A percentile compares a stretch with the other conserved stretches of the same genome.
phyloP scores from a whole-genome alignment of 2,113 vertebrate genomes.

The Ondatra zibethicus region DNA sequence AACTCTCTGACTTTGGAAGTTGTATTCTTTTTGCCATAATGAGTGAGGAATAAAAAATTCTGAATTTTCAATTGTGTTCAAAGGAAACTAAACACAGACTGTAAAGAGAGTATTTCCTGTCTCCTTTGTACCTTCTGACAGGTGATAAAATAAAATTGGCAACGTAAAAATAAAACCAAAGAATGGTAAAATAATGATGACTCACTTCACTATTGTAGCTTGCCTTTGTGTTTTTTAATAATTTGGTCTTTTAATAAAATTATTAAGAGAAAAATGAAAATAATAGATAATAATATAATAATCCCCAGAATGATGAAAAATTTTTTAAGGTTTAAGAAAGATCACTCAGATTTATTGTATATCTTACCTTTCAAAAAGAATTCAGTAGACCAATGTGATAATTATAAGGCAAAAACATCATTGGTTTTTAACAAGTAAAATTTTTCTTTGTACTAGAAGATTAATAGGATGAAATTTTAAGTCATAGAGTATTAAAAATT shows the following conservation, averaged over 20 bases:
- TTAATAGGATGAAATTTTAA: slow-evolving; percentile 7
- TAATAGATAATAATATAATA: slow-evolving; percentile 13
- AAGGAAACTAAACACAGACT: neutral
- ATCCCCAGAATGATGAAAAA: neutral
- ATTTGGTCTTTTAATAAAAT: slow-evolving; percentile 13
- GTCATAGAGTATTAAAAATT: slow-evolving; percentile 4
- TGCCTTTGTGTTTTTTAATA: neutral
- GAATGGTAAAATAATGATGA: neutral
- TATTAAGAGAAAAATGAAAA: neutral
- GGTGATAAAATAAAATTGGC: neutral
- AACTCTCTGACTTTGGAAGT: slow-evolving; percentile 11
- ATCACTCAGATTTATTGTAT: neutral
- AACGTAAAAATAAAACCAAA: slow-evolving; percentile 41
- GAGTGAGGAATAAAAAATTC: slow-evolving; percentile 10
- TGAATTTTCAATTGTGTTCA: slow-evolving; percentile 13
- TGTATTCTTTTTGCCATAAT: slow-evolving; percentile 42
- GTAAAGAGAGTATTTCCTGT: neutral
- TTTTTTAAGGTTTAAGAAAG: slow-evolving; percentile 21
- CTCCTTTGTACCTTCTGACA: neutral
- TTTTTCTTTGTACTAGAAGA: slow-evolving; percentile 13
- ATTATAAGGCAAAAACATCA: slow-evolving; percentile 35
- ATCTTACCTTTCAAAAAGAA: neutral
- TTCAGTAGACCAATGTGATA: neutral
- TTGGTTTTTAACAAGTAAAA: slow-evolving; percentile 10
- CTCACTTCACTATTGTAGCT: neutral